Percentiles rank a stretch among this genome's conserved stretches.
Evolutionary conservation across 2,797 vertebrate species (phyloP).

Genomic region (Sebastes variabilis): DNA sequence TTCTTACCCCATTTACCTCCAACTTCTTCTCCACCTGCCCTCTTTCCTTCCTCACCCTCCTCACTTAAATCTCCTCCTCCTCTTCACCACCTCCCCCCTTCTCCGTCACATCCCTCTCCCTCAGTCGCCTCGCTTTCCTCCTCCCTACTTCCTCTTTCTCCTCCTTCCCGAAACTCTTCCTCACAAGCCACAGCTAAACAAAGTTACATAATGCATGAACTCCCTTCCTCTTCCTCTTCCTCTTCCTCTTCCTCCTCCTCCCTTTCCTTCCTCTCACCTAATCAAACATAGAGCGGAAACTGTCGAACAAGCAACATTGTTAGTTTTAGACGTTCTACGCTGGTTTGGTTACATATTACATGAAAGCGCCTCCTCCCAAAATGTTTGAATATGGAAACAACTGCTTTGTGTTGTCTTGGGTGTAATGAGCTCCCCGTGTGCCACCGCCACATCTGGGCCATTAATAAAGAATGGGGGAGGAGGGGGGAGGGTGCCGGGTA

Average conservation of each 20-base stretch:
- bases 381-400: slow-evolving; percentile 74
- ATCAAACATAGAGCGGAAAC: slow-evolving; percentile 58
- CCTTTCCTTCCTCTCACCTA: slow-evolving; percentile 37
- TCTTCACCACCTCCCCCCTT: neutral
- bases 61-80: neutral
- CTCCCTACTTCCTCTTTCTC: neutral
- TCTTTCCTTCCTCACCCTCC: no score
- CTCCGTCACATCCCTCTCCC: neutral
- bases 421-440: slow-evolving; percentile 70
- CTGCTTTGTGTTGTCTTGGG: slow-evolving; percentile 63
- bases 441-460: slow-evolving; percentile 71
- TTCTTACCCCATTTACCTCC: neutral
- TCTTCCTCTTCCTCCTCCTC: slow-evolving; percentile 1
- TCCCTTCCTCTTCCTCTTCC: slow-evolving; percentile 8
- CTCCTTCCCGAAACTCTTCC: neutral
- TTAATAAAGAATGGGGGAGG: slow-evolving; percentile 67
- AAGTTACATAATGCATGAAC: slow-evolving; percentile 64
- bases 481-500: neutral
- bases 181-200: neutral
- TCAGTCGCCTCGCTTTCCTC: neutral
- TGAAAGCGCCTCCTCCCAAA: slow-evolving; percentile 69
- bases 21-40: neutral
- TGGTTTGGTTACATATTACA: slow-evolving; percentile 64
- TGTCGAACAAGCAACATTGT: slow-evolving; percentile 63
- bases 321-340: slow-evolving; percentile 51